Evolutionary conservation across 2,113 vertebrate species (phyloP), one percentile per base, ranked within the genome.

Genomic region (Oncorhynchus clarkii): DNA sequence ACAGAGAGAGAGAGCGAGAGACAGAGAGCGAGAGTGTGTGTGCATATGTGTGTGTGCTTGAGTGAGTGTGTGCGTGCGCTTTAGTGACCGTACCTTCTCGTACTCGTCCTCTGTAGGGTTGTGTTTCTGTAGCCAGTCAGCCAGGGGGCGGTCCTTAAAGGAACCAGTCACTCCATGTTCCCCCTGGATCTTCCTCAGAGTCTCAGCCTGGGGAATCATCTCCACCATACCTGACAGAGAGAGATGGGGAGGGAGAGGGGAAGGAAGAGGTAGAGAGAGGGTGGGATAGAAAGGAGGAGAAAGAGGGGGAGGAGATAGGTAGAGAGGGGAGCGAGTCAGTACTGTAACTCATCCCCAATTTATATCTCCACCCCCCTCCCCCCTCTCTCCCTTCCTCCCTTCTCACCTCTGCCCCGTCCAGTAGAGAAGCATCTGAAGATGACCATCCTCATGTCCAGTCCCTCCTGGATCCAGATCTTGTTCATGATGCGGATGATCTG

Each of bases 401-500:
- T 7, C 81, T 86, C 84, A 98, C 97, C 97, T 93, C 95, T 91
- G 0, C 95, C 96, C 0, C 95, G 92, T 64, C 97, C 97, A 0
- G 97, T 98, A 82, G 97, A 97, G 89, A 97, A 98, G 80, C 97
- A 99, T 71, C 95, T 96, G 89, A 97, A 99, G 82, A 98, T 95
- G 83, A 99, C 97, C 97, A 98, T 98, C 86, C 96, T 97, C 97
- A 99, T 99, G 82, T 99, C 96, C 89, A 99, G 90, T 48, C 96
- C 97, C 82, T 99, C 97, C 89, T 98, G 96, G 78, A 99, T 95
- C 97, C 97, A 99, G 90, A 99, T 98, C 90, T 98, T 98, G 92
- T 97, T 98, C 97, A 99, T 99, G 89, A 99, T 96, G 27, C 96
- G 95, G 69, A 99, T 99, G 92, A 98, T 95, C 91, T 99, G 97